phyloP scores from a whole-genome alignment of 2,797 vertebrate species.

The Chaenodraco wilsoni region DNA sequence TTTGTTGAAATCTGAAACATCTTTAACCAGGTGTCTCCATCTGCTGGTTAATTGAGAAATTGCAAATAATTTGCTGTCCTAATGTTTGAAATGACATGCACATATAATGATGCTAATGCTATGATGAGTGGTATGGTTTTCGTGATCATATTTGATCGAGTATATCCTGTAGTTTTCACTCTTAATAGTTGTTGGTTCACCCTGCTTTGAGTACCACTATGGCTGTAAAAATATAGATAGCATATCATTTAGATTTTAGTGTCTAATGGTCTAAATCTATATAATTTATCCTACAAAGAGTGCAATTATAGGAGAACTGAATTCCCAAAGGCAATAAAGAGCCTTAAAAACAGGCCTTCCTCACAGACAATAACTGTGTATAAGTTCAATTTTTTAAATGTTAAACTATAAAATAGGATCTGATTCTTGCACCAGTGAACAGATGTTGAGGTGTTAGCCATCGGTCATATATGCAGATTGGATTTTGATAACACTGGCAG shows the following conservation, averaged over 20 bases:
- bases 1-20: neutral
- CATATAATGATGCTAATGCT: neutral
- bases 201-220: neutral
- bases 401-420: neutral
- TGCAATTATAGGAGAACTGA: neutral
- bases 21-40: conserved; percentile 35
- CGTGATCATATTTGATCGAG: neutral
- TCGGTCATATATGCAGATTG: neutral
- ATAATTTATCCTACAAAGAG: neutral
- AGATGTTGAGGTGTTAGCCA: neutral
- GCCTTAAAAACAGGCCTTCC: neutral
- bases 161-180: neutral
- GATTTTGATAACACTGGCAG: neutral
- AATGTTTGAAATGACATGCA: neutral
- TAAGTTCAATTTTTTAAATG: no score
- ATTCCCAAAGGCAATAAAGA: neutral
- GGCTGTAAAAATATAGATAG: neutral
- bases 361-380: neutral
- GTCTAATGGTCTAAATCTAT: neutral
- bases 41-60: conserved; percentile 61
- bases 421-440: neutral
- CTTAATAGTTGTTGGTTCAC: neutral
- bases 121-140: neutral
- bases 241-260: neutral
- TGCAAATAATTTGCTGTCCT: neutral